phyloP scores from a whole-genome alignment of 2,797 vertebrate genomes.

The Heterohyrax brucei region DNA sequence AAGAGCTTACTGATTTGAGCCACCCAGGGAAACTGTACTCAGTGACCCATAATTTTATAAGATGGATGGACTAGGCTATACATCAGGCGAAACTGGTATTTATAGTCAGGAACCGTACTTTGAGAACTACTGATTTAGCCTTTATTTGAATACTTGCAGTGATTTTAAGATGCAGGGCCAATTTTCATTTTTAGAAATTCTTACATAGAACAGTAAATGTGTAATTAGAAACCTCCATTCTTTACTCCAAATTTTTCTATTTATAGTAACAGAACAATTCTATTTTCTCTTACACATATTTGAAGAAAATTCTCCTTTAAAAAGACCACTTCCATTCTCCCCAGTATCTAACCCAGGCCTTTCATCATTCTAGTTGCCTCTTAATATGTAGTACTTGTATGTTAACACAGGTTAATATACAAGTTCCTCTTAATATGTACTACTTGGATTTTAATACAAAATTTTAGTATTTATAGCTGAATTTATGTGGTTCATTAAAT shows the following conservation, averaged over 20 bases:
- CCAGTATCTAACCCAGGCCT: not conserved
- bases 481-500: conserved; percentile 18
- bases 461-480: not conserved
- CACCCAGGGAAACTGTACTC: not conserved
- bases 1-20: not conserved
- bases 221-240: conserved; percentile 59
- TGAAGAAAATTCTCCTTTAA: conserved; percentile 13
- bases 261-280: conserved; percentile 24
- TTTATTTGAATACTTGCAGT: conserved; percentile 27
- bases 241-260: conserved; percentile 39
- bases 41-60: conserved; percentile 21
- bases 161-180: not conserved
- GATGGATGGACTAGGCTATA: too few relatives aligned
- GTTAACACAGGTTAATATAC: not conserved
- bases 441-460: conserved; percentile 53
- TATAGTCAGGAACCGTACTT: not conserved
- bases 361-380: not conserved
- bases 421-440: not conserved
- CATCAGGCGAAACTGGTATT: not conserved
- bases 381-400: not conserved
- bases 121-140: not conserved
- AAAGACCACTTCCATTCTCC: not conserved
- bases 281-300: conserved; percentile 28
- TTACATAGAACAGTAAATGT: not conserved
- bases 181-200: conserved; percentile 72